Conservation (phyloP, 2,113 vertebrate species). For the Entelurus aequoreus region DNA sequence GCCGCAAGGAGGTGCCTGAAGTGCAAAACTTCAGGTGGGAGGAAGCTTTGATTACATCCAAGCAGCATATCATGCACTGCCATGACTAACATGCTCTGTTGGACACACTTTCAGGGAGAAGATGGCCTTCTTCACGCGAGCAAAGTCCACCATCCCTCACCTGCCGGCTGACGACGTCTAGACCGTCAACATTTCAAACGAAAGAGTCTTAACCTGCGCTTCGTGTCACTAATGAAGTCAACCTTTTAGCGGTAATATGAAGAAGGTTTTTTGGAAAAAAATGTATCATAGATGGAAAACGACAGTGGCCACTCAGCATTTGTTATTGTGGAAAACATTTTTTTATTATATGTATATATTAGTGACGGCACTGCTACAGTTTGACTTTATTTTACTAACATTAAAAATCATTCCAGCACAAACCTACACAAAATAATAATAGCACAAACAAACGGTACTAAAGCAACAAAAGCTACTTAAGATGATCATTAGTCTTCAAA, state of each 20-base stretch:
- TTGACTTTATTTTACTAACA: conserved; percentile 55
- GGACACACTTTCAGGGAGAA: conserved; percentile 80
- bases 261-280: conserved; percentile 39
- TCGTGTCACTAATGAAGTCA: conserved; percentile 31
- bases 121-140: conserved; percentile 97
- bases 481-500: neutral
- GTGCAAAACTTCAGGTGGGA: conserved; percentile 91
- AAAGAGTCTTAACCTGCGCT: conserved; percentile 30
- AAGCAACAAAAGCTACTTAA: conserved; percentile 13
- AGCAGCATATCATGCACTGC: too few species aligned
- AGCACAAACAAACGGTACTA: conserved; percentile 12
- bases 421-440: conserved; percentile 10
- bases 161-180: conserved; percentile 89
- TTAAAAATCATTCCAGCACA: conserved; percentile 56
- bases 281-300: neutral
- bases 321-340: conserved; percentile 53
- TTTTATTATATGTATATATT: conserved; percentile 32
- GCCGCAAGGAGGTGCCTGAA: conserved; percentile 86
- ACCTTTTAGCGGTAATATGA: conserved; percentile 60
- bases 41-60: neutral
- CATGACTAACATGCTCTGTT: too few species aligned
- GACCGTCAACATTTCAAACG: conserved; percentile 51
- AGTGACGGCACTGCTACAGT: conserved; percentile 44
- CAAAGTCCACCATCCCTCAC: conserved; percentile 82
- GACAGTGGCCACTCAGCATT: conserved; percentile 39